Evolutionary conservation across 2,888 invertebrate species (phyloP).

Genomic region (Cyrtodaria siliqua): DNA sequence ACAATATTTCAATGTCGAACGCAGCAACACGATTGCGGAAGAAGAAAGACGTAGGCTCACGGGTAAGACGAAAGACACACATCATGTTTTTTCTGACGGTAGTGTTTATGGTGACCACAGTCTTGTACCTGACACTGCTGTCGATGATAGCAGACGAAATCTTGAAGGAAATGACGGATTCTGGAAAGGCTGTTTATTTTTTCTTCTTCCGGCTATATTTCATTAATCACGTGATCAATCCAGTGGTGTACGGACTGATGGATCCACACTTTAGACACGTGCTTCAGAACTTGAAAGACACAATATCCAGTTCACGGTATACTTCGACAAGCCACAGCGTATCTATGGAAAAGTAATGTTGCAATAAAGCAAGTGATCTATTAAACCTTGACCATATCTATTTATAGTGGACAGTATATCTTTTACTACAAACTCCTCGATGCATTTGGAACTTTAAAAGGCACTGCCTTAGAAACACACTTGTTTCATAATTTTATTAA

Average conservation of each 20-base stretch:
- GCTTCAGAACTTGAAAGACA: constrained; percentile 11
- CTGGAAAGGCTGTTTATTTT: constrained; percentile 39
- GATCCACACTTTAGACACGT: constrained; percentile 50
- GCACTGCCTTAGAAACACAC: no score
- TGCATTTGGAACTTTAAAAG: no score
- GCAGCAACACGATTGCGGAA: background rate
- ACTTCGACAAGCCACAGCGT: no score
- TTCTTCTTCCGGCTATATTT: constrained; percentile 59
- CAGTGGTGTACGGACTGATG: constrained; percentile 49
- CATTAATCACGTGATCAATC: constrained; percentile 59
- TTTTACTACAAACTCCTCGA: no score
- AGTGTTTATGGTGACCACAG: constrained; percentile 44
- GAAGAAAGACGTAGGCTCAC: background rate
- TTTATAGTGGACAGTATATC: no score
- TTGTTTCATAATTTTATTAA: no score
- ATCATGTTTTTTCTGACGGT: constrained; percentile 51
- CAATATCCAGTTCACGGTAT: no score
- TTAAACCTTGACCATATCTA: no score
- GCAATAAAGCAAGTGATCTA: no score
- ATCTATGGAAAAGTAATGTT: no score
- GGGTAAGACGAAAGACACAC: constrained; percentile 38
- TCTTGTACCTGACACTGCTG: constrained; percentile 45
- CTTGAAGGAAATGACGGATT: constrained; percentile 18
- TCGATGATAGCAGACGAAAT: constrained; percentile 44
- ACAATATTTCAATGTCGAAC: no score